A percentile compares a stretch with the other conserved stretches of the same genome.
phyloP scores from a whole-genome alignment of 2,888 invertebrate species.

The Tipula confusa region DNA sequence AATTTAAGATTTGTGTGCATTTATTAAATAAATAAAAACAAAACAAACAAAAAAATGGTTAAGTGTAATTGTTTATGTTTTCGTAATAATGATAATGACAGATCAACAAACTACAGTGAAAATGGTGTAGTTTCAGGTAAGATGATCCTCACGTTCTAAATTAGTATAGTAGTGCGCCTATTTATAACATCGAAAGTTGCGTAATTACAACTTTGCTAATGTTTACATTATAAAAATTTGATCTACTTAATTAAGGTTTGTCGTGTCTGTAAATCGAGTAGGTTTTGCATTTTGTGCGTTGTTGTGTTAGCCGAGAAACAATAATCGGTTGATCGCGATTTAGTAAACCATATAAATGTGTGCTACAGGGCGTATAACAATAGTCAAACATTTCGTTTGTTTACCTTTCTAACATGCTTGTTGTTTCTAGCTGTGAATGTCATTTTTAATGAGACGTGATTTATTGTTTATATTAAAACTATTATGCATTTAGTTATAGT shows the following conservation, averaged over 20 bases:
- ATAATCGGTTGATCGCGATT: neutral
- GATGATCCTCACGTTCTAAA: neutral
- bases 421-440: neutral
- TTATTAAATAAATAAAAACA: neutral
- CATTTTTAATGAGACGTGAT: neutral
- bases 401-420: neutral
- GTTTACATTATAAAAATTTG: neutral
- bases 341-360: neutral
- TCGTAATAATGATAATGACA: slow-evolving; percentile 28
- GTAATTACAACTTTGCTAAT: neutral
- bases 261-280: neutral
- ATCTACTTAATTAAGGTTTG: neutral
- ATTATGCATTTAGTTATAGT: neutral
- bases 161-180: neutral
- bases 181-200: neutral
- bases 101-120: slow-evolving; percentile 28
- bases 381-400: neutral
- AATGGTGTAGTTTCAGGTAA: slow-evolving; percentile 29
- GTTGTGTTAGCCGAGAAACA: neutral
- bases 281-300: neutral
- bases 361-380: neutral
- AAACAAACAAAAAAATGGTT: neutral
- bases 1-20: neutral
- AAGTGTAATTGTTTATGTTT: slow-evolving; percentile 28
- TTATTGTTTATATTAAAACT: neutral